Evolutionary conservation across 2,113 vertebrate genomes (phyloP).

Genomic region (Dromiciops gliroides): DNA sequence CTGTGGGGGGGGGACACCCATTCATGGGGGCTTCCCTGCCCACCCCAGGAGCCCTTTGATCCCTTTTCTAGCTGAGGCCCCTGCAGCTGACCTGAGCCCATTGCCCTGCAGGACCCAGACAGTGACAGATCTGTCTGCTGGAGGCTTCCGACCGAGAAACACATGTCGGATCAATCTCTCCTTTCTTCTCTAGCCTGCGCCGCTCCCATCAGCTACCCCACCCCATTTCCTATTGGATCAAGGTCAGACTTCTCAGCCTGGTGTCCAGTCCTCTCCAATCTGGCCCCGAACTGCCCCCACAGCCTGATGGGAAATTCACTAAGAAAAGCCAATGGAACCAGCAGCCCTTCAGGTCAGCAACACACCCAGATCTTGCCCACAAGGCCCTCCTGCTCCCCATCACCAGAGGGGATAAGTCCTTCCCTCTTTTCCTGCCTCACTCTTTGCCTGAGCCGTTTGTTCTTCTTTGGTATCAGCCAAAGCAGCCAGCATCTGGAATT

Average conservation of each 20-base stretch:
- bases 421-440: not conserved
- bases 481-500: not conserved
- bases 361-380: not conserved
- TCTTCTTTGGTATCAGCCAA: not conserved
- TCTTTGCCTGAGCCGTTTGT: not conserved
- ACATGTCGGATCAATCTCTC: conserved; percentile 12
- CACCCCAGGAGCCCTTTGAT: conserved; percentile 46
- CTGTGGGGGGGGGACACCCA: not conserved
- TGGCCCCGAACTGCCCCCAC: not conserved
- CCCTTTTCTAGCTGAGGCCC: not conserved
- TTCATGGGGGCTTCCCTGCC: not conserved
- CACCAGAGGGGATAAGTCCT: not conserved
- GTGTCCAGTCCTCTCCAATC: not conserved
- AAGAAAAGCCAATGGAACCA: not conserved
- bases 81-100: conserved; percentile 17
- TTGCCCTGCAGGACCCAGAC: not conserved
- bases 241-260: not conserved
- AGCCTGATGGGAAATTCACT: not conserved
- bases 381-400: not conserved
- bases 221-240: not conserved
- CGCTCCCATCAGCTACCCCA: not conserved
- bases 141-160: not conserved
- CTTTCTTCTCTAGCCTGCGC: not conserved
- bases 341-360: not conserved
- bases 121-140: conserved; percentile 33